Evolutionary conservation across 53 echinoderm and acorn worm genomes (phyloP).

Genomic region (Glandiceps talaboti): DNA sequence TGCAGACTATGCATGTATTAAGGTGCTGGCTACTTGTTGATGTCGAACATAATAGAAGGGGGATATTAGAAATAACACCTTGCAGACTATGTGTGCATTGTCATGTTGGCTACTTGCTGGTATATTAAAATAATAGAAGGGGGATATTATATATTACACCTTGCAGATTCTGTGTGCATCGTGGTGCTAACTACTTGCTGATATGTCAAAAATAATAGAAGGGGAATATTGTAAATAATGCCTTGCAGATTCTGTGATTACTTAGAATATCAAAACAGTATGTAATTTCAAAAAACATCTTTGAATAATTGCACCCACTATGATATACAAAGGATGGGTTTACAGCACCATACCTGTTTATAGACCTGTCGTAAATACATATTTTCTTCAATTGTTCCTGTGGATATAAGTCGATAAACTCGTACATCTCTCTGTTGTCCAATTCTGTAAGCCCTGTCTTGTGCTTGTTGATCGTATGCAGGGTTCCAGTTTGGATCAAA

Average conservation of each 20-base stretch:
- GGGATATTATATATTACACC: constrained; percentile 83
- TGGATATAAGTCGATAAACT: constrained; percentile 72
- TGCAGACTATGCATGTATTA: constrained; percentile 69
- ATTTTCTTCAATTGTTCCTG: constrained; percentile 86
- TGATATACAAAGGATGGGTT: too few relatives aligned
- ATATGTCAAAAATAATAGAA: too few relatives aligned
- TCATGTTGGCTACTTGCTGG: too few relatives aligned
- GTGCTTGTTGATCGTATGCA: constrained; percentile 88
- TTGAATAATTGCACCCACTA: too few relatives aligned
- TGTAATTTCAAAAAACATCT: too few relatives aligned
- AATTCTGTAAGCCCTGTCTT: constrained; percentile 87
- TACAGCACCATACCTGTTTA: constrained; percentile 96
- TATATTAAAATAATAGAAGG: too few relatives aligned
- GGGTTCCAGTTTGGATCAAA: constrained; percentile 99
- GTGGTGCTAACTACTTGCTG: constrained; percentile 89
- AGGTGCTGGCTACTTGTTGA: constrained; percentile 84
- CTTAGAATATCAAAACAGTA: too few relatives aligned
- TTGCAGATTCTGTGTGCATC: constrained; percentile 75
- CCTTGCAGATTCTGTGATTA: too few relatives aligned
- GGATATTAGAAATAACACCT: too few relatives aligned
- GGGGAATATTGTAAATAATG: too few relatives aligned
- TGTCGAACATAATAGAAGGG: too few relatives aligned
- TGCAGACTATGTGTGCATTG: too few relatives aligned
- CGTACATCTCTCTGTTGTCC: constrained; percentile 89
- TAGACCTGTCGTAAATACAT: constrained; percentile 93